Evolutionary conservation across 2,797 vertebrate genomes (phyloP).

Genomic region (Ctenochaetus hawaiiensis): DNA sequence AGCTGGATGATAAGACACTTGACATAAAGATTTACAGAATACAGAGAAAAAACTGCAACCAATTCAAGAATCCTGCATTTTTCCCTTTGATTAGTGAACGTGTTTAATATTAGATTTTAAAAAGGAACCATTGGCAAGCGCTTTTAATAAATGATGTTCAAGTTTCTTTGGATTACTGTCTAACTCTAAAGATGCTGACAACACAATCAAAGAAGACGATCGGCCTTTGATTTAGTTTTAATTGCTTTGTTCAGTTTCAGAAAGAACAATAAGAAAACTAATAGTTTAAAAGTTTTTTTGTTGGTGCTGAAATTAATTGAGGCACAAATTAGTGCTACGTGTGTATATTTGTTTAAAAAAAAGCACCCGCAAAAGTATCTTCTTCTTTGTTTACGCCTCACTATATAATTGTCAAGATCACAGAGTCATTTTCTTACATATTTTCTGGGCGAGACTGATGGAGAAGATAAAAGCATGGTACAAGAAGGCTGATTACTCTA

Average conservation of each 20-base stretch:
- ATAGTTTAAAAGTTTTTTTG: slow-evolving; percentile 8
- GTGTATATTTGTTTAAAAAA: not conserved
- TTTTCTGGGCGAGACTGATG: slow-evolving; percentile 54
- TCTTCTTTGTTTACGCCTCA: slow-evolving; percentile 15
- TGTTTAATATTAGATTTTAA: slow-evolving; percentile 49
- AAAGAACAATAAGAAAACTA: slow-evolving; percentile 29
- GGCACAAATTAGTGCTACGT: slow-evolving; percentile 17
- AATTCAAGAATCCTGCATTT: slow-evolving; percentile 49
- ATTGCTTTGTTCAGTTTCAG: slow-evolving; percentile 37
- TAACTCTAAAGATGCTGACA: slow-evolving; percentile 46
- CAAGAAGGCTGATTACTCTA: slow-evolving; percentile 67
- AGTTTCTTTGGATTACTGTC: slow-evolving; percentile 49
- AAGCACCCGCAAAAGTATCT: not conserved
- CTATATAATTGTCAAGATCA: slow-evolving; percentile 17
- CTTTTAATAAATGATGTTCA: slow-evolving; percentile 67
- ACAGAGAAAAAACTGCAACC: slow-evolving; percentile 9
- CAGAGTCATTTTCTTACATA: slow-evolving; percentile 26
- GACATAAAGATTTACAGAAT: slow-evolving; percentile 32
- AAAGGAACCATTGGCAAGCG: slow-evolving; percentile 45
- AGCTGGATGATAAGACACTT: slow-evolving; percentile 11
- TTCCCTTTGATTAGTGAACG: slow-evolving; percentile 65
- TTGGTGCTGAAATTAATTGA: slow-evolving; percentile 21
- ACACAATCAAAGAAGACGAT: slow-evolving; percentile 58
- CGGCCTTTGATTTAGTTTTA: slow-evolving; percentile 58
- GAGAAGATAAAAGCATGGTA: slow-evolving; percentile 75